Evolutionary conservation across 2,797 vertebrate genomes (phyloP).

Genomic region (Notamacropus eugenii): DNA sequence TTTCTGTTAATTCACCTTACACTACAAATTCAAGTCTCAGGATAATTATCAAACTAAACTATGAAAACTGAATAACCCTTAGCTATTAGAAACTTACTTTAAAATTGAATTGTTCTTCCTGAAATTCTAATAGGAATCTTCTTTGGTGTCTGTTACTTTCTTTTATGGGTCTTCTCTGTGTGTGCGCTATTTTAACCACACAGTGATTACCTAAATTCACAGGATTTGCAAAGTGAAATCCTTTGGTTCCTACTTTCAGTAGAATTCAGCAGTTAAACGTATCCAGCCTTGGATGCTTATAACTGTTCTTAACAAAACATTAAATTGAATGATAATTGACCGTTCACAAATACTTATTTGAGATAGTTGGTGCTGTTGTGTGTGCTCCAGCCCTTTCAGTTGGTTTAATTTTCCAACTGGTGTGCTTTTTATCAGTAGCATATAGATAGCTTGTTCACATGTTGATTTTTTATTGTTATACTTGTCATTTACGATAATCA

Average conservation of each 20-base stretch:
- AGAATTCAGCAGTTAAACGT: neutral
- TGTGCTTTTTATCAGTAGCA: neutral
- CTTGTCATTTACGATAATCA: neutral
- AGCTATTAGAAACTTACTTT: slow-evolving; percentile 51
- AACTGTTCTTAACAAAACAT: neutral
- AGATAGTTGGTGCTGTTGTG: no score
- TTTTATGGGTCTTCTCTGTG: neutral
- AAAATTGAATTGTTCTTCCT: slow-evolving; percentile 24
- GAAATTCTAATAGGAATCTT: neutral
- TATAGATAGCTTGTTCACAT: neutral
- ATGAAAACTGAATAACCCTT: slow-evolving; percentile 52
- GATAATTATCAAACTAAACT: slow-evolving; percentile 53
- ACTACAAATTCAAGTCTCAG: slow-evolving; percentile 2
- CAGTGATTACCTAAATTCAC: slow-evolving; percentile 4
- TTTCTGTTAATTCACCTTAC: slow-evolving; percentile 36
- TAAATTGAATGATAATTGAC: neutral
- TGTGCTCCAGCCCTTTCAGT: neutral
- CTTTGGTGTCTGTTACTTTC: neutral
- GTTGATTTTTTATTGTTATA: neutral
- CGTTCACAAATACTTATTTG: neutral
- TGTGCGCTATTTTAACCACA: neutral
- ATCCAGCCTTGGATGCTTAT: neutral
- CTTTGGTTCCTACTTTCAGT: slow-evolving; percentile 6
- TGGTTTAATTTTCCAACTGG: neutral
- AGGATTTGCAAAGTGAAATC: neutral